Percentiles rank a stretch among this genome's conserved stretches.
Evolutionary conservation across 1,140 invertebrate genomes (phyloP).

Genomic region (Drosophila punjabiensis): DNA sequence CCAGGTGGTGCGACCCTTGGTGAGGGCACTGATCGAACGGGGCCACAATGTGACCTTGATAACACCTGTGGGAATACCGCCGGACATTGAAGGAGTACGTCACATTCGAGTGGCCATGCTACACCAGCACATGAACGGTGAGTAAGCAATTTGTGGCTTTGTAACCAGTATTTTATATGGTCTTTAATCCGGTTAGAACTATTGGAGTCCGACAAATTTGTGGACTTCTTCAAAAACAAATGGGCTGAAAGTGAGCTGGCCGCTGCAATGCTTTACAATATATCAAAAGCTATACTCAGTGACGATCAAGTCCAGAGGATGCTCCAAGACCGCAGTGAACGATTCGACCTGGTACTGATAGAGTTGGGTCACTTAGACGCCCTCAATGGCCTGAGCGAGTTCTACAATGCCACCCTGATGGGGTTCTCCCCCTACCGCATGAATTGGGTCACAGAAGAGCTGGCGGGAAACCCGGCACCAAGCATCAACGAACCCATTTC

Average conservation of each 20-base stretch:
- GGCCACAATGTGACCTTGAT: constrained; percentile 6
- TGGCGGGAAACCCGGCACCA: constrained; percentile 56
- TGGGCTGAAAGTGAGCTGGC: constrained; percentile 25
- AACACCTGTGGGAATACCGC: background rate
- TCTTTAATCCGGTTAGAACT: background rate
- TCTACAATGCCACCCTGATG: constrained; percentile 55
- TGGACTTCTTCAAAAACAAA: constrained; percentile 7
- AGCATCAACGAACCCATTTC: constrained; percentile 71
- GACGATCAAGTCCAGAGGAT: constrained; percentile 46
- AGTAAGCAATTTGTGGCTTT: background rate
- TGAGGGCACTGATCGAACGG: background rate
- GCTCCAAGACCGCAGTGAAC: constrained; percentile 21
- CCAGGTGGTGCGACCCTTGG: background rate
- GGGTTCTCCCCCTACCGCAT: constrained; percentile 37
- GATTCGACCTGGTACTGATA: constrained; percentile 61
- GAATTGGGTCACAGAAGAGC: constrained; percentile 40
- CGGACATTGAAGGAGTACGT: constrained; percentile 12
- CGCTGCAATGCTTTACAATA: constrained; percentile 11
- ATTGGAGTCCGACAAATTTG: background rate
- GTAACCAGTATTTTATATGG: background rate
- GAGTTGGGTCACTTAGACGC: constrained; percentile 50
- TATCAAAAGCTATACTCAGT: constrained; percentile 21
- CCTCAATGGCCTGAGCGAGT: constrained; percentile 46
- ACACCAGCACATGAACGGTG: constrained; percentile 29
- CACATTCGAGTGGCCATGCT: constrained; percentile 34